Base-by-base conservation (phyloP, 2,797 vertebrate genomes). In the Myotis vivesi region DNA sequence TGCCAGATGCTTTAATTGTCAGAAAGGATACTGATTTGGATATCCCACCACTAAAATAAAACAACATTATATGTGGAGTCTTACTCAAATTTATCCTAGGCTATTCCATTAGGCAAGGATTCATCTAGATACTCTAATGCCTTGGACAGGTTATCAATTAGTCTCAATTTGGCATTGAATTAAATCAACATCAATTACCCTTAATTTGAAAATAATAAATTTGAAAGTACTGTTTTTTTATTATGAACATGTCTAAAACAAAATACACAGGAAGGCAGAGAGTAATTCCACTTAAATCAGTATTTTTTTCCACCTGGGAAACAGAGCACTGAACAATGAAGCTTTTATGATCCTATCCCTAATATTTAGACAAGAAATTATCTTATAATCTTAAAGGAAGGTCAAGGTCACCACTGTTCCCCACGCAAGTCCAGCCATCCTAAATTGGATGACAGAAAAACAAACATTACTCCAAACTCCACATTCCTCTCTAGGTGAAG, bases 341-440 rank as follows among this genome's bases (percentile, higher is more conserved):
- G n/a, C 17, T 64, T 91, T 89, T n/a, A 69, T 23, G 16, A 87
- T 30, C 7, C 25, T 8, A 82, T 80, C 49, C 8, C 20, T 77
- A 87, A 79, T 22, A 72, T 62, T 96, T 68, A 82, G 28, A 76
- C 46, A 79, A 77, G 38, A 91, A 87, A 94, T 55, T 49, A 94
- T 75, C 41, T 92, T 72, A 15, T 59, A 62, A 49, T 89, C 85
- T 95, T 79, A 7, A 72, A 91, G 15, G 16, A 59, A 92, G 28
- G 16, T 73, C 16, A 0, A 55, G 7, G 75, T 76, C 51, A 87
- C 36, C 69, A 41, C 46, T 46, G 16, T 86, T 89, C 13, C 25
- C 69, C n/a, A 71, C 62, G 33, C 28, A 81, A 93, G 33, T 55
- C 69, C 22, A 59, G 66, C 15, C 64, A 75, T 53, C 51, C 25